Conservation (phyloP, 2,888 invertebrate genomes). For the Cybosia mesomella region DNA sequence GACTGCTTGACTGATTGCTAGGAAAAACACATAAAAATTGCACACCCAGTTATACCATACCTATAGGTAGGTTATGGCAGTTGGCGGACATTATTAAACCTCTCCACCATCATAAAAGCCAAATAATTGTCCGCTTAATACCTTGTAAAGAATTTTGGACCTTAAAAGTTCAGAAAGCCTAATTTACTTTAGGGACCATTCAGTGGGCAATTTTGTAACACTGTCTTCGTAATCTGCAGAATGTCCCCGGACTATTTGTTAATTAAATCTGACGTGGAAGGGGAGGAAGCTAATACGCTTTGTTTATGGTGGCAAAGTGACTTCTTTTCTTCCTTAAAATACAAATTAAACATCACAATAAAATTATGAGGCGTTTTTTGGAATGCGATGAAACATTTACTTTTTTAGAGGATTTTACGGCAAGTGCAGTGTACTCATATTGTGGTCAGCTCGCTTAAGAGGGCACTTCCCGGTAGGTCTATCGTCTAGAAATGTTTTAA, state of each 20-base stretch:
- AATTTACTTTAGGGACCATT: constrained; percentile 1
- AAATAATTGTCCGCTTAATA: background rate
- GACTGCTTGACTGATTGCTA: too few relatives aligned
- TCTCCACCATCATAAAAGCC: background rate
- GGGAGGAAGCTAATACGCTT: constrained; percentile 13
- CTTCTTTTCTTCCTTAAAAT: background rate
- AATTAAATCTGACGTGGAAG: constrained; percentile 36
- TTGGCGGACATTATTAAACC: background rate
- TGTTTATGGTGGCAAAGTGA: constrained; percentile 14
- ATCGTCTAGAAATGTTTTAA: too few relatives aligned
- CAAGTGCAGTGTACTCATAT: background rate
- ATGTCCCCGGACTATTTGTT: constrained; percentile 33
- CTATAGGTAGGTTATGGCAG: background rate
- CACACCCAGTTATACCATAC: background rate
- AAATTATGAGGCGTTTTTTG: background rate
- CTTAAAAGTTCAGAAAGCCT: background rate
- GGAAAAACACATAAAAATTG: background rate
- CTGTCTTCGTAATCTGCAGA: constrained; percentile 3
- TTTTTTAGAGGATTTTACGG: background rate
- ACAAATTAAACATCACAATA: constrained; percentile 5
- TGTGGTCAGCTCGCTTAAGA: background rate
- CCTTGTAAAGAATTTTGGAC: background rate
- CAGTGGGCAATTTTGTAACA: constrained; percentile 3
- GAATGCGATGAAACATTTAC: background rate
- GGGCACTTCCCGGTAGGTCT: too few relatives aligned